These are phyloP conservation scores for Xestoiulus laeticollis DNA, from an alignment of 2,888 invertebrate genomes.

Conservation along the genomic window DNA sequence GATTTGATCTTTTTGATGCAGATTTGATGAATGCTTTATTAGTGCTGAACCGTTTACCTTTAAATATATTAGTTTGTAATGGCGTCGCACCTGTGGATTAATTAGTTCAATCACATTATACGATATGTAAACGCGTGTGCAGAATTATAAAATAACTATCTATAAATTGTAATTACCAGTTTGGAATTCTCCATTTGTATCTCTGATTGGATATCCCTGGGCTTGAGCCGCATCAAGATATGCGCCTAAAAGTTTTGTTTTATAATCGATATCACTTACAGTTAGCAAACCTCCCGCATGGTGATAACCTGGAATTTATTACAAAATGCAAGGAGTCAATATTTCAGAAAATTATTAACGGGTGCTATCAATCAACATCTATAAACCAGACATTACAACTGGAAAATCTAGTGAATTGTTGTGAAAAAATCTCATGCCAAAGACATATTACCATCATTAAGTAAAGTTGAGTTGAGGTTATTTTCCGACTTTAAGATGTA, in stretches of 20 bases:
- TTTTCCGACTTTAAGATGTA: constrained; percentile 66
- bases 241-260: constrained; percentile 57
- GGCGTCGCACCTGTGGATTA: background rate
- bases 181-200: constrained; percentile 58
- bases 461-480: background rate
- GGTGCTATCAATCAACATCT: too few relatives aligned
- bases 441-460: background rate
- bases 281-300: constrained; percentile 58
- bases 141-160: too few relatives aligned
- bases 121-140: background rate
- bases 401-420: too few relatives aligned
- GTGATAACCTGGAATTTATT: constrained; percentile 56
- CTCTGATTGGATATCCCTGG: constrained; percentile 58
- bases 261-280: constrained; percentile 56
- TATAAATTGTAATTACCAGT: constrained; percentile 55
- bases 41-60: background rate
- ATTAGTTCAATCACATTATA: background rate
- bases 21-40: background rate
- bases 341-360: background rate
- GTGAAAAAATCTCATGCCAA: background rate
- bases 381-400: too few relatives aligned
- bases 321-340: constrained; percentile 25
- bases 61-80: background rate
- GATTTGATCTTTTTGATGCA: background rate
- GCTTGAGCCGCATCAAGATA: constrained; percentile 57